Base-by-base conservation (phyloP, 2,797 vertebrate species). In the Sparus aurata region DNA sequence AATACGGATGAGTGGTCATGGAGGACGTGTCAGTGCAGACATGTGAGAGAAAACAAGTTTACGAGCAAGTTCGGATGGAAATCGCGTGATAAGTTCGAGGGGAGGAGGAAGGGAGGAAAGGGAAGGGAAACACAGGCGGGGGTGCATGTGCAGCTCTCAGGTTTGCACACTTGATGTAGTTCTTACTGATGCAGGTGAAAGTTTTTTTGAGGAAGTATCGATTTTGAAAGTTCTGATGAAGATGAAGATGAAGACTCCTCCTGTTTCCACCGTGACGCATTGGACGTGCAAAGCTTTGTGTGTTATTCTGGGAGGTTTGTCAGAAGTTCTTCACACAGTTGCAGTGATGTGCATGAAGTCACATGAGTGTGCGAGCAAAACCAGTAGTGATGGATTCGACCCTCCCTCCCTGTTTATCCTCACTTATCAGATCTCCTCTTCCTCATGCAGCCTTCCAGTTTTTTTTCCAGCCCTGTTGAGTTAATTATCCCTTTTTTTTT, bases 1-100 rank as follows among this genome's bases (percentile, higher is more conserved):
- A 2, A 0, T 23, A 0, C 3, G 6, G 0, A 27, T 8, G 13
- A 17, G 30, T 2, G 0, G 0, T 30, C 8, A 0, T 18, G 3
- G 5, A 20, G 27, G 0, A 12, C 18, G 22, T 45, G 5, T 17
- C 71, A 49, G n/a, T 22, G 7, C 12, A 34, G 60, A 22, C 41
- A 63, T 16, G 0, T 5, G 16, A 5, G 16, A 30, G 8, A 34
- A 34, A 34, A 34, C 34, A 34, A 34, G 34, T 34, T 34, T 9
- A 34, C 34, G 34, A 8, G 34, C 34, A 34, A 64, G 55, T 73
- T 86, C 57, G 20, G 1, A 6, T 52, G 59, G 16, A 47, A 69
- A 45, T 45, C 6, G 5, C 1, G 16, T 38, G 12, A 17, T 17
- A 69, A 73, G 23, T 7, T 34, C 34, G 34, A 34, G 7, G 34